A percentile compares a stretch with the other conserved stretches of the same genome.
Conservation (phyloP, 2,888 invertebrate genomes). For the Hecatera dysodea region DNA sequence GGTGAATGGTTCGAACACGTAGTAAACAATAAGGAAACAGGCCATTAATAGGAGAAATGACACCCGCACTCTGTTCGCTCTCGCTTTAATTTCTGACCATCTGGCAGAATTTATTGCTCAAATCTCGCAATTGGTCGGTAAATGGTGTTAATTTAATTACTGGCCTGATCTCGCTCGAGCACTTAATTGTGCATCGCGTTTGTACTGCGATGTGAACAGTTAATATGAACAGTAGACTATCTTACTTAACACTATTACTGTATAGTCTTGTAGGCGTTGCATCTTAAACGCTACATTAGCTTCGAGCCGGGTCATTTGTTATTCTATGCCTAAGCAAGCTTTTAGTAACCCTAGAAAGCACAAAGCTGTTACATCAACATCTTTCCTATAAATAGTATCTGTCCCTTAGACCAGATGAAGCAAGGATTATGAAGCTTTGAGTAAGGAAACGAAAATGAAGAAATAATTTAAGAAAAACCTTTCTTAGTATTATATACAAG, state of each 20-base stretch:
- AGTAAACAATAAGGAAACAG: constrained; percentile 11
- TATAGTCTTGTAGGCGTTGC: constrained; percentile 52
- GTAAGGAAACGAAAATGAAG: background rate
- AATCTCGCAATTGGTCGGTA: constrained; percentile 87
- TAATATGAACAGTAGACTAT: constrained; percentile 70
- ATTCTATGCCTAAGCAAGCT: constrained; percentile 29
- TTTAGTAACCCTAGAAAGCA: constrained; percentile 26
- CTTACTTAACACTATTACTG: constrained; percentile 67
- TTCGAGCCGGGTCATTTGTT: constrained; percentile 28
- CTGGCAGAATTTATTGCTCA: constrained; percentile 82
- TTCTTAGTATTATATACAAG: constrained; percentile 4
- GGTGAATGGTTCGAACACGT: constrained; percentile 18
- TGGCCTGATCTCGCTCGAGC: constrained; percentile 71
- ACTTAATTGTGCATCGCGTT: constrained; percentile 69
- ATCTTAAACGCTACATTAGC: constrained; percentile 44
- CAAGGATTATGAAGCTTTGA: background rate
- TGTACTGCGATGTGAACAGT: constrained; percentile 63
- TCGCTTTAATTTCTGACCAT: constrained; percentile 70
- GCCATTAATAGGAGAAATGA: constrained; percentile 69
- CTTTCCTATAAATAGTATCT: constrained; percentile 17
- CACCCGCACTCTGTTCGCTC: constrained; percentile 65
- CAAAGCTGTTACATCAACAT: constrained; percentile 16
- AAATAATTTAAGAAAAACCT: background rate
- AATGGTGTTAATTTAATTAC: constrained; percentile 88
- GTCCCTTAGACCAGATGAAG: background rate